Conservation (phyloP, 2,113 vertebrate genomes). For the Leptocoma aspasia region DNA sequence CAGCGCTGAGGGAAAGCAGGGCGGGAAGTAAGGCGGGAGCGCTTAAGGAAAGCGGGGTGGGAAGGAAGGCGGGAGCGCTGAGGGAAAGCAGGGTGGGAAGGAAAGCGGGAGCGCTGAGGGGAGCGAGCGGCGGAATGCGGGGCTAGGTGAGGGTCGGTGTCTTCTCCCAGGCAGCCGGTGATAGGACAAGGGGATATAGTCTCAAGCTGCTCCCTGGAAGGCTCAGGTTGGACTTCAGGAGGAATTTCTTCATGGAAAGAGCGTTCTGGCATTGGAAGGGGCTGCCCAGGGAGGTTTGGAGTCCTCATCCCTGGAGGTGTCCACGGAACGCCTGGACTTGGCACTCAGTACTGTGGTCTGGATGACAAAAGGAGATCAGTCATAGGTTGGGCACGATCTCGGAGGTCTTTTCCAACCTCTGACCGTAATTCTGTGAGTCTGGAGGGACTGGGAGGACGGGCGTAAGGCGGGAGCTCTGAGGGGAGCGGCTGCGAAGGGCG, state of each 20-base stretch:
- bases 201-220: neutral
- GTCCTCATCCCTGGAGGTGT: neutral
- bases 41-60: neutral
- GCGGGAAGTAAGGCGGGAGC: neutral
- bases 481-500: neutral
- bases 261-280: no score
- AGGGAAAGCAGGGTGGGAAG: neutral
- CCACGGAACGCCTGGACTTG: neutral
- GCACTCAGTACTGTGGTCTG: neutral
- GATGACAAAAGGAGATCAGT: no score
- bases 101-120: no score
- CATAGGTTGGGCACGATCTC: no score
- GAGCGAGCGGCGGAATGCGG: fast-evolving
- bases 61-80: no score
- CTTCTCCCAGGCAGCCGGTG: neutral
- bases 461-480: neutral
- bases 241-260: neutral
- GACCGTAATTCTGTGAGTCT: neutral
- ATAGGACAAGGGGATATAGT: neutral
- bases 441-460: no score
- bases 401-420: neutral
- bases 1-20: fast-evolving
- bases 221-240: neutral
- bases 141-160: fast-evolving
- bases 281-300: no score